Evolutionary conservation across 1,140 invertebrate species (phyloP).

Genomic region (Halictus rubicundus): DNA sequence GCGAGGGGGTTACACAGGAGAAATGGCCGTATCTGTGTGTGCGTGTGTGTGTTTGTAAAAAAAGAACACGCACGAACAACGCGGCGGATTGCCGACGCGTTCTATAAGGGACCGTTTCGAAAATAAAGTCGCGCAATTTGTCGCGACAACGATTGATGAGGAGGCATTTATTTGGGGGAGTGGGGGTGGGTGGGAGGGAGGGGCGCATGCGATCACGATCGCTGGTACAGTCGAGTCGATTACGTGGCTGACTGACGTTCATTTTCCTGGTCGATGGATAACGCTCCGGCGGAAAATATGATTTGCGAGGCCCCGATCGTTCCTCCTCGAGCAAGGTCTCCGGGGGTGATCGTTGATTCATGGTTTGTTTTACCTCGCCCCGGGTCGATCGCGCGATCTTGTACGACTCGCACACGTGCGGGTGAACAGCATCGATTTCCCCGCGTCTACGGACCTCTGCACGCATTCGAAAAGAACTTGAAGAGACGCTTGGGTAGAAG

Average conservation of each 20-base stretch:
- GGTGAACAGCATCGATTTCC: too few relatives aligned
- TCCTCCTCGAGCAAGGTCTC: not conserved
- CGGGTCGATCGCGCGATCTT: too few relatives aligned
- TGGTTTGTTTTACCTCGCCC: too few relatives aligned
- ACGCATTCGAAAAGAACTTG: too few relatives aligned
- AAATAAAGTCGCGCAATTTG: constrained; percentile 32
- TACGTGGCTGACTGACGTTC: constrained; percentile 23
- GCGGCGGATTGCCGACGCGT: too few relatives aligned
- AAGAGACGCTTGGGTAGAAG: too few relatives aligned
- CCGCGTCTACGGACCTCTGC: too few relatives aligned
- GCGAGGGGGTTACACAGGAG: too few relatives aligned
- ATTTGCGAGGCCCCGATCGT: not conserved
- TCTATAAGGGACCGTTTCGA: not conserved
- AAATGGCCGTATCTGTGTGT: too few relatives aligned
- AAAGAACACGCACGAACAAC: not conserved
- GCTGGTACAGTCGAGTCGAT: constrained; percentile 33
- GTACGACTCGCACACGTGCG: too few relatives aligned
- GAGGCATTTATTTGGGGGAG: constrained; percentile 8
- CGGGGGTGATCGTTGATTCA: not conserved
- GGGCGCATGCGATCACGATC: constrained; percentile 30
- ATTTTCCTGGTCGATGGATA: constrained; percentile 28
- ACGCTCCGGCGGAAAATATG: not conserved
- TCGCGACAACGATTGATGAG: constrained; percentile 23
- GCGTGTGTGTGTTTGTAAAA: too few relatives aligned
- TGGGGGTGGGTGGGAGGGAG: too few relatives aligned